Evolutionary conservation across 2,888 invertebrate genomes (phyloP), one percentile per base, ranked within the genome.

Genomic region (Cecidostiba fungosa): DNA sequence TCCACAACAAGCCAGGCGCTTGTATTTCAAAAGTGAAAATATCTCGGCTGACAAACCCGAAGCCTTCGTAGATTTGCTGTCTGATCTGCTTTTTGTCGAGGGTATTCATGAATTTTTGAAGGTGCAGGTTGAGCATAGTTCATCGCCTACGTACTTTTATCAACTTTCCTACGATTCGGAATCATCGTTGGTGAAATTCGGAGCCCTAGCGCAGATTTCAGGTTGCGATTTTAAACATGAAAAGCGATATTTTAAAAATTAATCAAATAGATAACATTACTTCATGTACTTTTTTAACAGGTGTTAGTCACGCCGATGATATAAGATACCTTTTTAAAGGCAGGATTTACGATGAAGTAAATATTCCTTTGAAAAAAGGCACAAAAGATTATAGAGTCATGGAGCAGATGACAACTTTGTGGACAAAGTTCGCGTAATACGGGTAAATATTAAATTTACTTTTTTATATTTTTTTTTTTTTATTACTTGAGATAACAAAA

Each of bases 101-200:
- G 94, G 94, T 0, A 90, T 94, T 72, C 93, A 93, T 87, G 92
- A 93, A 23, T 90, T 94, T n/a, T 91, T 93, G 1, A 91, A 89
- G 77, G 88, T 94, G 36, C 94, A 94, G 77, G 91, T 93, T 5
- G 93, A 94, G 87, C 89, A 92, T 72, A 93, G 91, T 81, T 91
- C 94, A 16, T 94, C 95, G 14, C 26, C 78, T 0, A 93, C 95
- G 0, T 95, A 94, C 89, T 94, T 95, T 39, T 96, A 95, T 88
- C 94, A 95, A 76, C 95, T 95, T 89, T 92, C 94, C 5, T 95
- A 95, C 87, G 94, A 80, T 54, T 1, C 54, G n/a, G 36, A n/a
- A 0, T 16, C 19, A 16, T 47, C 62, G 5, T 26, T 47, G 2
- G 10, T 26, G 3, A 82, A 82, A 62, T 47, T 47, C n/a, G 4